A percentile compares a stretch with the other conserved stretches of the same genome.
phyloP scores from a whole-genome alignment of 1,140 invertebrate genomes.

The Copidosoma floridanum region DNA sequence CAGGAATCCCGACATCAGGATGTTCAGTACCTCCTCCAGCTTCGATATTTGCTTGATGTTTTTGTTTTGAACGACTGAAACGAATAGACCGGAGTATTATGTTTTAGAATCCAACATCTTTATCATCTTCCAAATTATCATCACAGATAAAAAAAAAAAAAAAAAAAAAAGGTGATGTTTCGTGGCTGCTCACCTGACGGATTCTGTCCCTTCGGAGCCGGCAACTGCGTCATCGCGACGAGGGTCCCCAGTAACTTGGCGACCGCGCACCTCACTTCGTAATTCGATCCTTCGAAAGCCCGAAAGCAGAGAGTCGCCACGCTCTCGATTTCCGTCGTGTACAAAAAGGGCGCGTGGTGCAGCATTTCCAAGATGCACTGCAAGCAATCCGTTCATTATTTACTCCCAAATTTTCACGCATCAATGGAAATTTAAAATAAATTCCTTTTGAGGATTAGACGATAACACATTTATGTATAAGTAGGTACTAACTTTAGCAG shows the following conservation, averaged over 20 bases:
- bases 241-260: constrained; percentile 86
- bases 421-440: neutral
- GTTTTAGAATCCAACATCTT: no score
- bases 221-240: constrained; percentile 78
- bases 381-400: constrained; percentile 17
- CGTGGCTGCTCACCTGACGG: constrained; percentile 48
- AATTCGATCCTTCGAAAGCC: constrained; percentile 90
- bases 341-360: constrained; percentile 84
- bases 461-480: neutral
- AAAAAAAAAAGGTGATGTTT: no score
- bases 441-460: no score
- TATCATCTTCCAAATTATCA: no score
- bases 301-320: constrained; percentile 86
- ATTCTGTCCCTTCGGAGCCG: constrained; percentile 49
- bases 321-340: constrained; percentile 87
- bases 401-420: no score
- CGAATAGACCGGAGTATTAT: no score
- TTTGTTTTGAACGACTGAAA: constrained; percentile 61
- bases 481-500: constrained; percentile 65
- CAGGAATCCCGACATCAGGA: constrained; percentile 93
- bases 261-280: constrained; percentile 89
- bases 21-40: constrained; percentile 88
- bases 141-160: no score
- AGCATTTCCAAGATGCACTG: constrained; percentile 86
- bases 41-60: constrained; percentile 65